Evolutionary conservation across 1,140 invertebrate species (phyloP).

Genomic region (Drosophila mojavensis): DNA sequence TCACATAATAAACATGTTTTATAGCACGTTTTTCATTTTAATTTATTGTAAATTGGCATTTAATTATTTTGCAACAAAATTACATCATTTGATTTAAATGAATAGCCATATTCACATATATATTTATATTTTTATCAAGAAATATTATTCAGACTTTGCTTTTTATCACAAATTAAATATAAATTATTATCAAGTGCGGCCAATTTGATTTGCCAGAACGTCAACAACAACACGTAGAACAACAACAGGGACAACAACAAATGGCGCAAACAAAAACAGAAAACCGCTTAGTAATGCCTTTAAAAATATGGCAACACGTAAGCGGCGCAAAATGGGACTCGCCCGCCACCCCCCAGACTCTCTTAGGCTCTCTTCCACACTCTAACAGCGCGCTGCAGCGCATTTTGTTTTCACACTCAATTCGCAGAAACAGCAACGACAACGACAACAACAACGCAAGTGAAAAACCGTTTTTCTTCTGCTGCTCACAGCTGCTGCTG

Average conservation of each 20-base stretch:
- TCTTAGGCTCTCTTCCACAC: not conserved
- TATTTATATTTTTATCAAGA: conserved; percentile 7
- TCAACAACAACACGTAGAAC: conserved; percentile 46
- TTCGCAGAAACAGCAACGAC: conserved; percentile 41
- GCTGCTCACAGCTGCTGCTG: conserved; percentile 9
- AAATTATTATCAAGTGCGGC: conserved; percentile 72
- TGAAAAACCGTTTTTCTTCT: conserved; percentile 58
- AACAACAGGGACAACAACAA: conserved; percentile 37
- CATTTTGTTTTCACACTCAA: conserved; percentile 73
- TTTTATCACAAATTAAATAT: conserved; percentile 75
- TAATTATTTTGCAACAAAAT: not conserved
- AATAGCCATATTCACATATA: too few species aligned
- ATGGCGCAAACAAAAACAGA: conserved; percentile 46
- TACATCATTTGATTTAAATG: conserved; percentile 23
- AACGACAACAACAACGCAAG: conserved; percentile 40
- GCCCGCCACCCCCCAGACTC: not conserved
- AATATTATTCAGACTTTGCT: conserved; percentile 19
- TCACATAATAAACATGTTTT: not conserved
- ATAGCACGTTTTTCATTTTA: conserved; percentile 1
- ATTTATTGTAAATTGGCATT: not conserved
- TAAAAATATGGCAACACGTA: conserved; percentile 83
- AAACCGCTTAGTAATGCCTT: conserved; percentile 82
- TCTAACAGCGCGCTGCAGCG: conserved; percentile 46
- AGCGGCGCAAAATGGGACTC: conserved; percentile 48
- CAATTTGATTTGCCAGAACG: conserved; percentile 56